Base-by-base conservation (phyloP, 2,113 vertebrate species). In the Sorex fumeus region DNA sequence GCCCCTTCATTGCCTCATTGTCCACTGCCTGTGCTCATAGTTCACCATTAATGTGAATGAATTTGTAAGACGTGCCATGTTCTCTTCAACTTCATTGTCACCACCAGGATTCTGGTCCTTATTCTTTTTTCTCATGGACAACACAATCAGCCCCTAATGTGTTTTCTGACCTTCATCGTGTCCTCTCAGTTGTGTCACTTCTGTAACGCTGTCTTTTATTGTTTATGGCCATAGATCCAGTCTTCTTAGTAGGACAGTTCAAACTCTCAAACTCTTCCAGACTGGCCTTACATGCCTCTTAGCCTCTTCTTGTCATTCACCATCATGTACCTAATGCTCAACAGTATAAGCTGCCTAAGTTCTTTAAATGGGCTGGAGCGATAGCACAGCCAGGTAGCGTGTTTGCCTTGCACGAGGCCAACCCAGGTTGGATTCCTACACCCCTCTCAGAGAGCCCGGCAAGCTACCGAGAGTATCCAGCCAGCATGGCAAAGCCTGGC, bases 201-300 rank as follows among this genome's bases (percentile, higher is more conserved):
- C 27, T 53, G 69, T 74, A 40, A 8, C 8, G 15, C 66, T 19
- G 32, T 74, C 13, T 40, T 85, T 64, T 75, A n/a, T 50, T 50
- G 8, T 50, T 27, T 0, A 0, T 23, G 34, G 27, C 50, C 43
- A 43, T 34, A 32, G 30, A 23, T 34, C 4, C 11, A 19, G 0
- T 43, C 25, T 93, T 16, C 9, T 32, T n/a, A 10, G 30, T 45
- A 74, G 72, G 45, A 27, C 12, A 34, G 16, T 10, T 21, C 60
- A 18, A 69, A 3, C 12, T 71, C 43, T 67, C 50, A n/a, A n/a
- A n/a, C n/a, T n/a, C n/a, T n/a, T n/a, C 21, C 3, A 8, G 23
- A 15, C n/a, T 7, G 27, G 3, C 4, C 13, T 45, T 50, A 9
- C 15, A 27, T 34, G 32, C n/a, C 13, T 77, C 23, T 9, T 11